Percentiles rank a stretch among this genome's conserved stretches.
phyloP scores from a whole-genome alignment of 2,888 invertebrate genomes.

The Gonocerus acuteangulatus region DNA sequence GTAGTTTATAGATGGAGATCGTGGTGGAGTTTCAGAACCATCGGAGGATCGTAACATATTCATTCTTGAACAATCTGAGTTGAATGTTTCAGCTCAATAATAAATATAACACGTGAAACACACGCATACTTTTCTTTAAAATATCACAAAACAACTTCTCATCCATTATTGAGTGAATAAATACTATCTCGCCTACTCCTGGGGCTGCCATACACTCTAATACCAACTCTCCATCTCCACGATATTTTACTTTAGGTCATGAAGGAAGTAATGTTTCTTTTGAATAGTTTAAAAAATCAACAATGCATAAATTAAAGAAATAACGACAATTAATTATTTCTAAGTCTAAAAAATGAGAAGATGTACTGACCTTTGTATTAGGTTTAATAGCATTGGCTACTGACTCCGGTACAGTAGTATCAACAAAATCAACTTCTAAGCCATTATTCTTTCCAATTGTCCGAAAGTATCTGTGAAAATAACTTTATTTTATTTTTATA shows the following conservation, averaged over 20 bases:
- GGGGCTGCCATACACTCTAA: too few species aligned
- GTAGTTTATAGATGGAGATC: not conserved
- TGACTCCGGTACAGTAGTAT: constrained; percentile 60
- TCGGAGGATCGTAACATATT: not conserved
- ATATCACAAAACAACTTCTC: not conserved
- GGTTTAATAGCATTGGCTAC: constrained; percentile 62
- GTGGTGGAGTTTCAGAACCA: not conserved
- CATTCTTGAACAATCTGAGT: not conserved
- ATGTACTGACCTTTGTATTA: constrained; percentile 69
- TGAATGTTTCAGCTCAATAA: not conserved
- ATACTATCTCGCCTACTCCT: not conserved
- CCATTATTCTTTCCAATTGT: constrained; percentile 59
- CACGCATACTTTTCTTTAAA: not conserved
- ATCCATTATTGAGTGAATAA: not conserved
- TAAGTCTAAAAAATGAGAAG: too few species aligned
- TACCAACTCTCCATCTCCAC: too few species aligned
- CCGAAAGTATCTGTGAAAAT: constrained; percentile 42
- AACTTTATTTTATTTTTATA: not conserved
- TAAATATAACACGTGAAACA: not conserved
- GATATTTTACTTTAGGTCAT: too few species aligned
- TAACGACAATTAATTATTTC: too few species aligned
- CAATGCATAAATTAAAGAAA: too few species aligned
- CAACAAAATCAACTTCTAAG: constrained; percentile 67
- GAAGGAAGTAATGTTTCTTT: too few species aligned
- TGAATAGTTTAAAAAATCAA: too few species aligned